Conservation (phyloP, 2,797 vertebrate genomes). For the Sardinella longiceps region DNA sequence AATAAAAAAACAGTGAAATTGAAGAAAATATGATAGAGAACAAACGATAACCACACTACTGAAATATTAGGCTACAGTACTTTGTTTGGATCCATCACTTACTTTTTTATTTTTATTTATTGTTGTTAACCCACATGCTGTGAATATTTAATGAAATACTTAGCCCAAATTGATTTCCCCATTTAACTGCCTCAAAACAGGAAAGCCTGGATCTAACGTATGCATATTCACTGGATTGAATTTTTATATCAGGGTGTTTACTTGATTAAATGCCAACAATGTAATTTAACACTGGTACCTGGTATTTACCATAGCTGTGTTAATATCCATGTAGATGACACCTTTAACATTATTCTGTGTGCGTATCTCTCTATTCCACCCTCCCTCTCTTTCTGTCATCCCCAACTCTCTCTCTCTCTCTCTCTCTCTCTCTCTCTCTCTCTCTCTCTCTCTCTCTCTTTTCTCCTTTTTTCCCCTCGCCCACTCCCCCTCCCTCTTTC, state of each 20-base stretch:
- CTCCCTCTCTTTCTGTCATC: background rate
- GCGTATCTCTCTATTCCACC: background rate
- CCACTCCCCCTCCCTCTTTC: constrained; percentile 16
- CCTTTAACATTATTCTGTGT: background rate
- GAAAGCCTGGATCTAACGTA: background rate
- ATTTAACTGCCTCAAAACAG: background rate
- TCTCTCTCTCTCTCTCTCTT: background rate
- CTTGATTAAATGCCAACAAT: background rate
- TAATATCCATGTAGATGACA: constrained; percentile 12
- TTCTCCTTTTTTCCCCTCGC: background rate
- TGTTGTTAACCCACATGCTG: too few relatives aligned
- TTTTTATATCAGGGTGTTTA: background rate
- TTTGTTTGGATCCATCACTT: too few relatives aligned
- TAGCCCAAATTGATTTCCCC: too few relatives aligned
- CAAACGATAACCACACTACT: too few relatives aligned
- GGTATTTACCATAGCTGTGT: background rate
- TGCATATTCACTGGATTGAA: background rate
- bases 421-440: background rate
- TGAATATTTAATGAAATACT: too few relatives aligned
- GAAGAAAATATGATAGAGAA: too few relatives aligned
- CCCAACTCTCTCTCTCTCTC: background rate
- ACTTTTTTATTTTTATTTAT: too few relatives aligned
- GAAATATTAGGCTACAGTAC: too few relatives aligned
- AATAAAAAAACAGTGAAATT: too few relatives aligned
- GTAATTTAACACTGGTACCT: background rate